These are phyloP conservation scores for Nomada goodeniana DNA, from an alignment of 2,888 invertebrate species.

Conservation along the genomic window DNA sequence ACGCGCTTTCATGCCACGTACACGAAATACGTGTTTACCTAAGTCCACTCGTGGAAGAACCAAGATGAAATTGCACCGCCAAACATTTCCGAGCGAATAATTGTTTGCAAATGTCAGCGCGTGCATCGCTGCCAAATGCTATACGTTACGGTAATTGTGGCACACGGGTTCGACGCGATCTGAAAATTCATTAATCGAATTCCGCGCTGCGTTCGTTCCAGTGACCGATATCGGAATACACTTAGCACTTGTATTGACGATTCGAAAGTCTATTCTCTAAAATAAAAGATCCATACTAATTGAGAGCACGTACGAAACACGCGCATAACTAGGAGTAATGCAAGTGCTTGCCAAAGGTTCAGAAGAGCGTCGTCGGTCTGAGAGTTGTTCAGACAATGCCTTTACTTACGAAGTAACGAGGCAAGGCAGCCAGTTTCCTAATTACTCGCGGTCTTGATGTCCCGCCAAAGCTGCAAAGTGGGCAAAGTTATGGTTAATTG, in stretches of 20 bases:
- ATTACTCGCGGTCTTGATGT: conserved; percentile 54
- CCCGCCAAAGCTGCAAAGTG: neutral
- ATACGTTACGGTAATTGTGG: conserved; percentile 6
- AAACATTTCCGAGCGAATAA: conserved; percentile 46
- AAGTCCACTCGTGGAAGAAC: conserved; percentile 35
- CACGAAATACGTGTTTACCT: conserved; percentile 43
- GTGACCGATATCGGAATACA: too few species aligned
- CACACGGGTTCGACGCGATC: neutral
- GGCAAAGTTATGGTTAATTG: neutral
- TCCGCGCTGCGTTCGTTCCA: too few species aligned
- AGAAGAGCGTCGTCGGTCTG: conserved; percentile 24
- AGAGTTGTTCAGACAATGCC: conserved; percentile 51
- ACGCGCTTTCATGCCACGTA: conserved; percentile 32
- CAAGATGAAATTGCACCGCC: conserved; percentile 2
- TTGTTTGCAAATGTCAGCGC: conserved; percentile 36
- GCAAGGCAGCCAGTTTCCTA: conserved; percentile 40
- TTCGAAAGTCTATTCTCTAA: neutral
- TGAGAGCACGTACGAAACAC: neutral
- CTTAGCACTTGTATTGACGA: neutral
- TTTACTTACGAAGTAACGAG: conserved; percentile 46
- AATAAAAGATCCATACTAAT: neutral
- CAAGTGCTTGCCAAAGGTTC: conserved; percentile 27
- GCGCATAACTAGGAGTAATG: neutral
- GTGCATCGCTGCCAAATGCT: neutral
- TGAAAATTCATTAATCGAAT: neutral